phyloP scores from a whole-genome alignment of 1,140 invertebrate genomes.

The Drosophila bocqueti region DNA sequence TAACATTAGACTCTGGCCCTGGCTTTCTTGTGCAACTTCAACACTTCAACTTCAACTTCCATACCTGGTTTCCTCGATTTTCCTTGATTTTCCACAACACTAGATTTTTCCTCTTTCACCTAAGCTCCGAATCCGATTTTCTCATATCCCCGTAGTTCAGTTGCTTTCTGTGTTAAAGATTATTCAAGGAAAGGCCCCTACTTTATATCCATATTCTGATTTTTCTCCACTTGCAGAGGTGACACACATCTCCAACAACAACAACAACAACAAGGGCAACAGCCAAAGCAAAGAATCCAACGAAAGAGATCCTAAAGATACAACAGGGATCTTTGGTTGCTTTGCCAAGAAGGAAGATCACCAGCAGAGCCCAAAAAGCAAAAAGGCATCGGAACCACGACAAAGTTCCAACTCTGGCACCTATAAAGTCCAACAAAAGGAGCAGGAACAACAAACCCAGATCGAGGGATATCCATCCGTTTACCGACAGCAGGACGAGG shows the following conservation, averaged over 20 bases:
- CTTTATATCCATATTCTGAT: constrained; percentile 66
- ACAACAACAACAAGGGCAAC: constrained; percentile 35
- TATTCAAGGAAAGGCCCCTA: constrained; percentile 52
- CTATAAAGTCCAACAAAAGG: constrained; percentile 64
- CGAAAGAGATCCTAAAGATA: constrained; percentile 37
- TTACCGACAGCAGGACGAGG: constrained; percentile 60
- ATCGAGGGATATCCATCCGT: constrained; percentile 22
- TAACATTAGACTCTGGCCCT: not conserved
- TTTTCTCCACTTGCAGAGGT: constrained; percentile 81
- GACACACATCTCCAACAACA: constrained; percentile 81
- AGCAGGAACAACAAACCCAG: constrained; percentile 29
- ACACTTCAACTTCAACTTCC: not conserved
- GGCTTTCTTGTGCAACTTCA: not conserved
- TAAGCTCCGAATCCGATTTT: not conserved
- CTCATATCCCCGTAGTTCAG: constrained; percentile 27
- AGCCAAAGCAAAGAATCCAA: constrained; percentile 40
- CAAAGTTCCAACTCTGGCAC: constrained; percentile 47
- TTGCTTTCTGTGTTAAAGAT: constrained; percentile 30
- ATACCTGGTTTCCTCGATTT: not conserved
- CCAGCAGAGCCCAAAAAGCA: constrained; percentile 18
- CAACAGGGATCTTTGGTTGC: constrained; percentile 52
- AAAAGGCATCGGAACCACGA: constrained; percentile 3
- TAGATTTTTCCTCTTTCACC: not conserved
- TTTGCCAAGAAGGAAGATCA: constrained; percentile 51
- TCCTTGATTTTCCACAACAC: not conserved